Base-by-base conservation (phyloP, 2,113 vertebrate genomes). In the Calidris pygmaea region DNA sequence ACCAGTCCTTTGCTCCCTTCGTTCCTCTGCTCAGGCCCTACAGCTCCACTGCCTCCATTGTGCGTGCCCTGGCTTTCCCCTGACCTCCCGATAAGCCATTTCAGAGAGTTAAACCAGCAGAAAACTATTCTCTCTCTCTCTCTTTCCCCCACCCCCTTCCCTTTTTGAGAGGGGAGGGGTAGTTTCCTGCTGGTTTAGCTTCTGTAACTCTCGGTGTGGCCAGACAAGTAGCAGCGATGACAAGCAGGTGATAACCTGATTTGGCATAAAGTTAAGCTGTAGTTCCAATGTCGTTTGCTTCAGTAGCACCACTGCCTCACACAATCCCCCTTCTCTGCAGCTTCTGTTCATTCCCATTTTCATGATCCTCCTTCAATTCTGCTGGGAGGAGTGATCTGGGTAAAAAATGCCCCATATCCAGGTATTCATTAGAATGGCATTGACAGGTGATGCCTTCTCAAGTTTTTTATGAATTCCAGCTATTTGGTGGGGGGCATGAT, bases 241-340 rank as follows among this genome's bases (percentile, higher is more conserved):
- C 87, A 95, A 78, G 89, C 73, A 66, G 81, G 26, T 58, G 89
- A 96, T 93, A 91, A 96, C 91, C 84, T 81, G 91, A 65, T 82
- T 81, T 3, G 12, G 21, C 23, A 11, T 43, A 47, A 74, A 94
- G 37, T 81, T 86, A 63, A 88, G 24, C 77, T 60, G 35, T 26
- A 72, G 39, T 65, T 74, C 77, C 43, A 52, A 9, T 60, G 76
- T 45, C 7, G 3, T 85, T 59, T 75, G 16, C 53, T 87, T 89
- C 84, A 47, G 27, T 59, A 29, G 23, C 48, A 63, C 29, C 37
- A 9, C 32, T 63, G 43, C 37, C 50, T 77, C 76, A 23, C 34
- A 43, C 27, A 65, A 5, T 12, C 14, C 21, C 4, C 19, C 65
- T 85, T 67, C 35, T 77, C 76, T 68, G 52, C 37, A 74, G 1